These are phyloP conservation scores for Prunella fulvescens DNA, from an alignment of 2,113 vertebrate genomes.

Conservation along the genomic window DNA sequence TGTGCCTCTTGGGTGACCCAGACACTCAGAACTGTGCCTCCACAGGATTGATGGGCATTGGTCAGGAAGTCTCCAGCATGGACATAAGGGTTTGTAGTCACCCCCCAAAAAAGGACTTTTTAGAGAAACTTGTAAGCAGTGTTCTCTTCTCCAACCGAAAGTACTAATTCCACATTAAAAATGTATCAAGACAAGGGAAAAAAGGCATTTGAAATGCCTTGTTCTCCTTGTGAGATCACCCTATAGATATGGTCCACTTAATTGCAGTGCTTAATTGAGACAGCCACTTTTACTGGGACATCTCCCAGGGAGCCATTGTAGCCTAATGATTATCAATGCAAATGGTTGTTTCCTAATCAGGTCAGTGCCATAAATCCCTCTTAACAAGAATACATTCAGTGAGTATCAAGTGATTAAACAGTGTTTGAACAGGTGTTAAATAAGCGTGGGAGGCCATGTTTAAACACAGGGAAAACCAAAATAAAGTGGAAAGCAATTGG, in stretches of 20 bases:
- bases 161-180: neutral
- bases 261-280: conserved; percentile 51
- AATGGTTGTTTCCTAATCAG: conserved; percentile 28
- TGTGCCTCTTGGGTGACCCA: neutral
- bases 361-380: conserved; percentile 30
- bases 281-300: conserved; percentile 36
- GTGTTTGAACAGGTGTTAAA: neutral
- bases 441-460: neutral
- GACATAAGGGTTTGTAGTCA: neutral
- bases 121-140: neutral
- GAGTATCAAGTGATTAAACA: neutral
- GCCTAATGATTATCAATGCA: conserved; percentile 48
- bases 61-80: neutral
- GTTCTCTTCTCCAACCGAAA: neutral
- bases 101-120: neutral
- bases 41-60: neutral
- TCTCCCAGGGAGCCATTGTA: conserved; percentile 38
- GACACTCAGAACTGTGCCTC: neutral
- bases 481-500: neutral
- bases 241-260: conserved; percentile 26
- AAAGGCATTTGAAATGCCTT: neutral
- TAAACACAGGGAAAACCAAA: neutral
- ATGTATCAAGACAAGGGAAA: neutral
- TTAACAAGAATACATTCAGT: neutral
- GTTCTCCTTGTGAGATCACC: neutral